Conservation (phyloP, 2,113 vertebrate species). For the Albula goreensis region DNA sequence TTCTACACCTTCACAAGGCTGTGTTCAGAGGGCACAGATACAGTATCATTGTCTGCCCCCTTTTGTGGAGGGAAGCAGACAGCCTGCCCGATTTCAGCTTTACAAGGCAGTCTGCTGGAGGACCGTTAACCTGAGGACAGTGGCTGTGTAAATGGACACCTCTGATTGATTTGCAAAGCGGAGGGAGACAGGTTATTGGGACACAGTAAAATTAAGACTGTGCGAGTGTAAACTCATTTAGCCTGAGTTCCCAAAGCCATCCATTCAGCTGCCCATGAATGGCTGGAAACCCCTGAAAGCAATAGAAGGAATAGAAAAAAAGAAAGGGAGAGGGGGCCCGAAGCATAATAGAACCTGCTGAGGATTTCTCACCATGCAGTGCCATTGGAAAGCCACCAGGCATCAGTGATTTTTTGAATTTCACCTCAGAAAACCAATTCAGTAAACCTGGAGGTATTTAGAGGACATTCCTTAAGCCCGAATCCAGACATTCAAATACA, state of each 20-base stretch:
- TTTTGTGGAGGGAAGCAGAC: constrained; percentile 48
- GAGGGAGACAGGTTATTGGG: constrained; percentile 11
- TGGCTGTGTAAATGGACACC: not conserved
- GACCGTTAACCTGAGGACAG: not conserved
- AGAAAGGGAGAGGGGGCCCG: not conserved
- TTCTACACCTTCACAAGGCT: not conserved
- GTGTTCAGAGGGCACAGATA: not conserved
- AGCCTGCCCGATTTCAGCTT: constrained; percentile 53
- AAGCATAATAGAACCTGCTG: not conserved
- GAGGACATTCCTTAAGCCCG: not conserved
- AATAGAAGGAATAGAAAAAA: not conserved
- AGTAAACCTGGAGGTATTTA: not conserved
- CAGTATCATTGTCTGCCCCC: not conserved
- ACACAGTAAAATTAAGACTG: constrained; percentile 31
- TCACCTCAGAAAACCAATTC: constrained; percentile 19
- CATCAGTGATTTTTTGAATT: constrained; percentile 10
- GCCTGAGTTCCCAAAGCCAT: constrained; percentile 7
- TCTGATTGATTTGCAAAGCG: not conserved
- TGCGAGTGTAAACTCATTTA: constrained; percentile 25
- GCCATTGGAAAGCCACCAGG: constrained; percentile 2
- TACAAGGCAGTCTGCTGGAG: constrained; percentile 45
- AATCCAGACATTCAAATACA: not conserved
- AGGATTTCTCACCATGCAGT: constrained; percentile 15
- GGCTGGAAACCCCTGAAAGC: constrained; percentile 25
- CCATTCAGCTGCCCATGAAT: constrained; percentile 27